Evolutionary conservation across 2,797 vertebrate species (phyloP).

Genomic region (Poecile montanus): DNA sequence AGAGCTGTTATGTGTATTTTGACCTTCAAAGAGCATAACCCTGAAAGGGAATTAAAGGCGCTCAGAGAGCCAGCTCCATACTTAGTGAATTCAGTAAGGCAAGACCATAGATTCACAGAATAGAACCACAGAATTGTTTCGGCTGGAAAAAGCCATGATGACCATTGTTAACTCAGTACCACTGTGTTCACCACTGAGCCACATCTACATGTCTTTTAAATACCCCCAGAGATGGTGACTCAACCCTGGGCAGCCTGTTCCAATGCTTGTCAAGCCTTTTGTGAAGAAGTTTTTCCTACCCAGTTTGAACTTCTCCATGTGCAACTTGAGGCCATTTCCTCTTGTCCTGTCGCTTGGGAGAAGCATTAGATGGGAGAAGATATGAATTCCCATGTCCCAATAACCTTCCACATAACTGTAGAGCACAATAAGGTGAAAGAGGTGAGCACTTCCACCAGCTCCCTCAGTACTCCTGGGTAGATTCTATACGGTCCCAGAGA

Average conservation of each 20-base stretch:
- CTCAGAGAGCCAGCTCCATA: not conserved
- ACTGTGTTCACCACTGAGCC: not conserved
- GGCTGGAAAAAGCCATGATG: not conserved
- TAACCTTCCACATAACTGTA: not conserved
- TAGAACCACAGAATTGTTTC: fast-evolving
- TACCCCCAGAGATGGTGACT: not conserved
- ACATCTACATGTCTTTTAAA: not conserved
- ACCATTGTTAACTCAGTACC: not conserved
- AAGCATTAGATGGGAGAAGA: not conserved
- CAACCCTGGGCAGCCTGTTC: not conserved
- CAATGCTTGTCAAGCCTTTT: not conserved
- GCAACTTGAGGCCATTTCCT: not conserved
- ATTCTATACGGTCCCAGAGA: not conserved
- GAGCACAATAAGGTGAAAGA: not conserved
- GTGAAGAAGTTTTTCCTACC: not conserved
- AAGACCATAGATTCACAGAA: not conserved
- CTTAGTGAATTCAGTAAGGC: not conserved
- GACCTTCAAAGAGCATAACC: not conserved
- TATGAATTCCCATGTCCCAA: not conserved
- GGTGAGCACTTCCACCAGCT: not conserved
- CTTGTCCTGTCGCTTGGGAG: not conserved
- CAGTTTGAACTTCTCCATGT: not conserved
- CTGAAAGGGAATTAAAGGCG: not conserved
- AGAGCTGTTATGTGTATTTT: not conserved
- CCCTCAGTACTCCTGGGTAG: not conserved